Evolutionary conservation across 2,797 vertebrate species (phyloP).

Genomic region (Calcarius lapponicus): DNA sequence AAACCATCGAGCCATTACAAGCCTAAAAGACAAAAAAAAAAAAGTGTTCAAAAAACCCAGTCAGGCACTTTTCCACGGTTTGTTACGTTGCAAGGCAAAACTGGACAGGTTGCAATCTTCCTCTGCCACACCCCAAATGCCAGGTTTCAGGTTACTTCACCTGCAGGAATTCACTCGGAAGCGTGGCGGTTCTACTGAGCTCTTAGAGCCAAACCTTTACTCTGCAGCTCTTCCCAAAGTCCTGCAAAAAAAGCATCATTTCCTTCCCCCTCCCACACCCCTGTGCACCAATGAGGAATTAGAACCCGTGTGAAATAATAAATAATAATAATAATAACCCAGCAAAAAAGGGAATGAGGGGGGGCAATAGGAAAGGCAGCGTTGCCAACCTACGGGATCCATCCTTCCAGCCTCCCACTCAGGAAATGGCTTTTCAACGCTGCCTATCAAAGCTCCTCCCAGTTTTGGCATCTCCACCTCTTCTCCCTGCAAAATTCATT

Average conservation of each 20-base stretch:
- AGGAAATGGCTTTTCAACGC: background rate
- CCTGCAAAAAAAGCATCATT: background rate
- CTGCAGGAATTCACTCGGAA: background rate
- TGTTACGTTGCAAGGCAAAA: background rate
- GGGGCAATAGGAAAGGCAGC: background rate
- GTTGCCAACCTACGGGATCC: background rate
- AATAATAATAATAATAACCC: constrained; percentile 36
- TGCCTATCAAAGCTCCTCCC: background rate
- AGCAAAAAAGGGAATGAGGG: background rate
- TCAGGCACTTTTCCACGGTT: background rate
- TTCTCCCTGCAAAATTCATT: background rate
- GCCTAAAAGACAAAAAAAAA: background rate
- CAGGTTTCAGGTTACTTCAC: constrained; percentile 10
- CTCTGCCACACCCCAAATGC: background rate
- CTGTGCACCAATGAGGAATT: background rate
- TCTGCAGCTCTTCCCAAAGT: background rate
- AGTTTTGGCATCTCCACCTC: background rate
- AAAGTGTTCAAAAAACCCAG: background rate
- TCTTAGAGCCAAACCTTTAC: background rate
- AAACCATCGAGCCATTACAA: background rate
- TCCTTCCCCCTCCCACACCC: constrained; percentile 25
- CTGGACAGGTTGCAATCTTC: constrained; percentile 35
- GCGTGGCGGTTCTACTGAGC: background rate
- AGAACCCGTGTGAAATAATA: constrained; percentile 23
- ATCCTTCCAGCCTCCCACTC: background rate